Conservation (phyloP, 2,797 vertebrate genomes). For the Scolopax bukidnonensis region DNA sequence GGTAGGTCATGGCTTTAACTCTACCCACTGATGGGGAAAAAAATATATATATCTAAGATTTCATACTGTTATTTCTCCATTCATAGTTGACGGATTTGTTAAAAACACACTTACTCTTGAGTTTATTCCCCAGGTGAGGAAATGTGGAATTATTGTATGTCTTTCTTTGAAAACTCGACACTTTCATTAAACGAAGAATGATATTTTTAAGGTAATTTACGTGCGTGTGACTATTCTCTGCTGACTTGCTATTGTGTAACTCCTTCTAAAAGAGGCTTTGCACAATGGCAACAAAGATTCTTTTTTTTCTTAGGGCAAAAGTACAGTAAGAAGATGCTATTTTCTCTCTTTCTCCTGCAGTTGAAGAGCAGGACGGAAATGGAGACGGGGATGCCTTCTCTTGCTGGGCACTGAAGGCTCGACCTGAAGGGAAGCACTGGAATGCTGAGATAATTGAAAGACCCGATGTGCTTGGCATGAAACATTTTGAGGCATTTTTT, state of each 20-base stretch:
- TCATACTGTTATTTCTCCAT: neutral
- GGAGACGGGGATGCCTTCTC: neutral
- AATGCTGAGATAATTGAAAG: conserved; percentile 31
- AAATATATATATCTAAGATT: neutral
- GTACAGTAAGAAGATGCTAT: neutral
- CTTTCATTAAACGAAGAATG: conserved; percentile 23
- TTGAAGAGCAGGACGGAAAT: neutral
- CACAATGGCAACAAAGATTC: neutral
- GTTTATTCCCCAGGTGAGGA: neutral
- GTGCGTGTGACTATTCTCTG: neutral
- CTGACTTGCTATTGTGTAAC: conserved; percentile 14
- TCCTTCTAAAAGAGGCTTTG: conserved; percentile 17
- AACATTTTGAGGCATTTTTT: neutral
- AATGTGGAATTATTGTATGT: neutral
- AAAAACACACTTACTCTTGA: conserved; percentile 6
- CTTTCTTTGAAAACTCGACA: neutral
- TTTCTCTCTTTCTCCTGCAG: neutral
- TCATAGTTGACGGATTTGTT: neutral
- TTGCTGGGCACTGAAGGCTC: neutral
- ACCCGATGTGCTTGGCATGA: neutral
- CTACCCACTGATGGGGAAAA: neutral
- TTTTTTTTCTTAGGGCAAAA: neutral
- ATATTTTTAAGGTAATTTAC: conserved; percentile 29
- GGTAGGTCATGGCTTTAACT: conserved; percentile 36
- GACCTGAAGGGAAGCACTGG: neutral